Conservation (phyloP, 1,140 invertebrate genomes). For the Drosophila ohnishii region DNA sequence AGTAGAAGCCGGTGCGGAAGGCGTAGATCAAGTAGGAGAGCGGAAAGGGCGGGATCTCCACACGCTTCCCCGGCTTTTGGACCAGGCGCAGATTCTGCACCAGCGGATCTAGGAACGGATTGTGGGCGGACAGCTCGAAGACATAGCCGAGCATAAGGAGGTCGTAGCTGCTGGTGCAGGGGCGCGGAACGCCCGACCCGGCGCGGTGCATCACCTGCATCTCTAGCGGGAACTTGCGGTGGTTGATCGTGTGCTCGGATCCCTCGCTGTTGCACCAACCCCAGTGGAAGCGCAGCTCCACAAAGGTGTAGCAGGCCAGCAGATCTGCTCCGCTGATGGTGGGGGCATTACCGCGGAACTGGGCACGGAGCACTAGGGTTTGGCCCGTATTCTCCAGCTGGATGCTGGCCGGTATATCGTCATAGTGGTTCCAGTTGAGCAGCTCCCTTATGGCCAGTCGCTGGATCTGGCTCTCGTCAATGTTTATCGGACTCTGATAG, state of each 20-base stretch:
- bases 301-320: constrained; percentile 83
- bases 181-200: constrained; percentile 46
- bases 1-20: constrained; percentile 86
- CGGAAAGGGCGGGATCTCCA: constrained; percentile 84
- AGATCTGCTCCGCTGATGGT: constrained; percentile 84
- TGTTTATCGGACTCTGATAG: constrained; percentile 83
- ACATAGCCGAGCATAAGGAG: constrained; percentile 75
- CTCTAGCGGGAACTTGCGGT: constrained; percentile 84
- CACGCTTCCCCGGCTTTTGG: constrained; percentile 72
- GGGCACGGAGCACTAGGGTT: constrained; percentile 78
- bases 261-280: constrained; percentile 85
- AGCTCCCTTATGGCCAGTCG: constrained; percentile 68
- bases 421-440: constrained; percentile 79
- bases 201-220: constrained; percentile 84
- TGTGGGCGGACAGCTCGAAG: constrained; percentile 82
- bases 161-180: constrained; percentile 70
- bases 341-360: constrained; percentile 78
- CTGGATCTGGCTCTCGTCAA: constrained; percentile 66
- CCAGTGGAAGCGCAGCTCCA: constrained; percentile 85
- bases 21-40: constrained; percentile 84
- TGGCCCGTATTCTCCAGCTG: constrained; percentile 73
- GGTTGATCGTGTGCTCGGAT: constrained; percentile 85
- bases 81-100: constrained; percentile 83
- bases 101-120: constrained; percentile 85
- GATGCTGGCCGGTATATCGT: constrained; percentile 70